These are phyloP conservation scores for Cryptotermes secundus DNA, from an alignment of 1,140 invertebrate species.

Conservation along the genomic window DNA sequence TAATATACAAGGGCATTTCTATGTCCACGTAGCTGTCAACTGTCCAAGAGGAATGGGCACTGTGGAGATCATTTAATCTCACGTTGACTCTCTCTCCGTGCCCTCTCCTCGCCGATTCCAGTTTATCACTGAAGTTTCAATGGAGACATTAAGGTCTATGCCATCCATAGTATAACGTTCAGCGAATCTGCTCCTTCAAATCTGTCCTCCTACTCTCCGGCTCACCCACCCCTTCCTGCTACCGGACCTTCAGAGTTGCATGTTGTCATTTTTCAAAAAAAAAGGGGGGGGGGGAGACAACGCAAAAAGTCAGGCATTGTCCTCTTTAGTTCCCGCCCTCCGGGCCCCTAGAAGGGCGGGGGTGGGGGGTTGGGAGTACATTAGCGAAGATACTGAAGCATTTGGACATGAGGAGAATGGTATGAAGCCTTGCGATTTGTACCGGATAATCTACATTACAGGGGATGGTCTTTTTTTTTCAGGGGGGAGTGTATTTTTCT, in stretches of 20 bases:
- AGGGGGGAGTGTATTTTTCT: slow-evolving; percentile 1
- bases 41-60: no score
- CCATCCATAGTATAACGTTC: slow-evolving; percentile 19
- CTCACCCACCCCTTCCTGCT: neutral
- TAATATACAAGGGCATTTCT: no score
- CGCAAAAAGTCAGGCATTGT: slow-evolving; percentile 18
- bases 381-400: slow-evolving; percentile 16
- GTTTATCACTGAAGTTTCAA: neutral
- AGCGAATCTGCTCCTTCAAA: slow-evolving; percentile 4
- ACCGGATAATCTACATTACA: slow-evolving; percentile 7
- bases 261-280: slow-evolving; percentile 20
- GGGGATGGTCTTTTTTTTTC: slow-evolving; percentile 1
- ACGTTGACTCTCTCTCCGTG: no score
- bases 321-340: slow-evolving; percentile 16
- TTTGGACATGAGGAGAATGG: slow-evolving; percentile 11
- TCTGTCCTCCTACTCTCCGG: neutral
- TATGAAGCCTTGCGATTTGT: neutral
- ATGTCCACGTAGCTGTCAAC: no score
- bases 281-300: neutral
- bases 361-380: neutral
- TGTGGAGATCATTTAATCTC: no score
- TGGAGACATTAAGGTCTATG: neutral
- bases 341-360: neutral
- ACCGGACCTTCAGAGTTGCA: slow-evolving; percentile 17
- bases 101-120: neutral